These are phyloP conservation scores for Brachionus plicatilis DNA, from an alignment of 1,140 invertebrate species.

Conservation along the genomic window DNA sequence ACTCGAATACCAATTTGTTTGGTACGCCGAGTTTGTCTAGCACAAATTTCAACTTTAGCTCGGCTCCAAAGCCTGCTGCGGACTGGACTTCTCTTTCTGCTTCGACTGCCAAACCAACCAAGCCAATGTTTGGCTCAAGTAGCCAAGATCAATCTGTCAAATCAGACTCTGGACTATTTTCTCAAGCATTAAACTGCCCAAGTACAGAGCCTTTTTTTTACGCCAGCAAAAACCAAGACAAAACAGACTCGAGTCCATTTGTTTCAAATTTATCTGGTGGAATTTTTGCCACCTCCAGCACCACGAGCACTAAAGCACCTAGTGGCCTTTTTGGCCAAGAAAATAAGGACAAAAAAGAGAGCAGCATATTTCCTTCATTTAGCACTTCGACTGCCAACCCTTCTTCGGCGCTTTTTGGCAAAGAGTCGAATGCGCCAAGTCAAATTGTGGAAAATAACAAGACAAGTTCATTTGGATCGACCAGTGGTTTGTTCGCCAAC, in stretches of 20 bases:
- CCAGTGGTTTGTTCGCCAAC: background rate
- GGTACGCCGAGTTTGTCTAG: background rate
- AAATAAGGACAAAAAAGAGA: background rate
- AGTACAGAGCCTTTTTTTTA: too few species aligned
- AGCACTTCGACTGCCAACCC: background rate
- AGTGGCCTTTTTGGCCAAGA: background rate
- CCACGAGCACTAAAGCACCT: background rate
- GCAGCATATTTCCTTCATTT: background rate
- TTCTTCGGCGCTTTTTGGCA: background rate
- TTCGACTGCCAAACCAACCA: background rate
- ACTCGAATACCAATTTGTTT: background rate
- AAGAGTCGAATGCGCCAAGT: background rate
- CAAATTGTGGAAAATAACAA: background rate
- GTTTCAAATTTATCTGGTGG: too few species aligned
- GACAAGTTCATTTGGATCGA: background rate
- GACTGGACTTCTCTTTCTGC: too few species aligned
- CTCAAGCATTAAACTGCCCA: too few species aligned
- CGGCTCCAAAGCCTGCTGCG: too few species aligned
- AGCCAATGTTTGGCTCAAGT: too few species aligned
- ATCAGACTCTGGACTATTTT: too few species aligned
- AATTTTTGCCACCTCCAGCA: too few species aligned
- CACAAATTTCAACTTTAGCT: too few species aligned
- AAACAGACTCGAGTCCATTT: too few species aligned
- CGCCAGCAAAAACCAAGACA: too few species aligned
- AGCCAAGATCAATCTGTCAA: too few species aligned